Base-by-base conservation (phyloP, 2,797 vertebrate genomes). In the Nasua narica region DNA sequence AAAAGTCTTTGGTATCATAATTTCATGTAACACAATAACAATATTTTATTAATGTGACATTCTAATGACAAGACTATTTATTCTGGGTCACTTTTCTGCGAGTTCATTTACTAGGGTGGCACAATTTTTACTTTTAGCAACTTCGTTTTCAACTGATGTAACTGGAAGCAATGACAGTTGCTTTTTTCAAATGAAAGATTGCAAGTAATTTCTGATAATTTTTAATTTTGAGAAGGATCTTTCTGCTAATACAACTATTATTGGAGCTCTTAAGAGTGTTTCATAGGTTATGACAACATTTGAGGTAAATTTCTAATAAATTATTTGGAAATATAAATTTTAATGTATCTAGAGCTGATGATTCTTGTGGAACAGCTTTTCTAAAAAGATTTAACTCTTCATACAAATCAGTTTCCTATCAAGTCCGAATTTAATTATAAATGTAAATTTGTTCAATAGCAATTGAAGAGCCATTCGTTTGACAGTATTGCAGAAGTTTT, bases 71-170 rank as follows among this genome's bases (percentile, higher is more conserved):
- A 56, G 58, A 46, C 62, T 52, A 56, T 84, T 96, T 52, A 56
- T 84, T 96, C 37, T 85, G 70, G 43, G 2, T 96, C 10, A 89
- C 15, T 94, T 78, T 65, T 89, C 46, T 87, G 4, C 7, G 95
- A 84, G 83, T 67, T 96, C 43, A 60, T 67, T 69, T 87, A 87
- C 29, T 95, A 62, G 35, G 29, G n/a, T 48, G 35, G 21, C 69
- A 92, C 81, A 74, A 48, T 43, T 81, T 94, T 90, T 95, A 67
- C 85, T 95, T 85, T 90, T 35, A 95, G 72, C 27, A 65, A 86
- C 67, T 95, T 96, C 10, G 54, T 90, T 96, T 90, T 87, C 72
- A 81, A 29, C 48, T 19, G 6, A 62, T 78, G 58, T 58, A 78
- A 90, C 7, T 65, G 37, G 89, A 94, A 94, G 48, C 32, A 93